Conservation (phyloP, 1,140 invertebrate species). For the Acyrthosiphon pisum region DNA sequence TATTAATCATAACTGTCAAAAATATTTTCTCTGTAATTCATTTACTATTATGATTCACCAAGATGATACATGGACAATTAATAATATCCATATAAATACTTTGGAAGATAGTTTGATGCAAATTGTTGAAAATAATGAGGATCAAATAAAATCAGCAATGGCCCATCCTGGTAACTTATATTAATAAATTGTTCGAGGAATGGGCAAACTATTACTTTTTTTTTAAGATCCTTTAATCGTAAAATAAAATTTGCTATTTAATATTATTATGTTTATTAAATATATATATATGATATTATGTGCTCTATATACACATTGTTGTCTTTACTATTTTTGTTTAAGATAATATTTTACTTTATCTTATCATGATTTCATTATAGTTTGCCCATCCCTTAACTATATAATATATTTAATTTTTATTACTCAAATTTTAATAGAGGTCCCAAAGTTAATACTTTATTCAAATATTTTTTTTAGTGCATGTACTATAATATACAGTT, state of each 20-base stretch:
- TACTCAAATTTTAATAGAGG: not conserved
- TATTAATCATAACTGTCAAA: not conserved
- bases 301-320: not conserved
- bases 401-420: not conserved
- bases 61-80: not conserved
- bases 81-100: not conserved
- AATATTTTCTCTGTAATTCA: not conserved
- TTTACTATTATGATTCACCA: too few species aligned
- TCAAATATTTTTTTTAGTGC: not conserved
- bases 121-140: not conserved
- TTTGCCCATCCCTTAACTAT: not conserved
- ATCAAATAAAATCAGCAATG: slow-evolving; percentile 9
- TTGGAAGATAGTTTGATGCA: not conserved
- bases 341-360: not conserved
- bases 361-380: not conserved
- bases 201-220: not conserved
- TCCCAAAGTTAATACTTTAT: not conserved
- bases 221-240: not conserved
- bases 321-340: not conserved
- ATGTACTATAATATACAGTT: not conserved
- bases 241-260: not conserved
- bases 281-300: too few species aligned
- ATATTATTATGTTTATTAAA: too few species aligned
- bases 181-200: not conserved
- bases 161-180: not conserved